These are phyloP conservation scores for Timandra comae DNA, from an alignment of 2,888 invertebrate genomes.

Conservation along the genomic window DNA sequence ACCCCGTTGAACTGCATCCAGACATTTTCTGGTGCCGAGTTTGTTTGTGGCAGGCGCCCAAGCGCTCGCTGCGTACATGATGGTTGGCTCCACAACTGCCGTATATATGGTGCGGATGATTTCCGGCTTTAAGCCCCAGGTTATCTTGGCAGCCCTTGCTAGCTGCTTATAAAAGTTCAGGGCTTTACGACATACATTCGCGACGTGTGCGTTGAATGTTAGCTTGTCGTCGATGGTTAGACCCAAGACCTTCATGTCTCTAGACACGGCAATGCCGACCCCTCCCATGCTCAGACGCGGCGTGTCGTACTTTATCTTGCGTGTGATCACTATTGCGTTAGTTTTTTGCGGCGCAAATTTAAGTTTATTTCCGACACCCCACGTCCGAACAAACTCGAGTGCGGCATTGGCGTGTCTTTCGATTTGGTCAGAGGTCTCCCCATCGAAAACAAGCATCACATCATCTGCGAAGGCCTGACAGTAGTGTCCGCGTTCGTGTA, in stretches of 20 bases:
- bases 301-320: neutral
- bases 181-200: no score
- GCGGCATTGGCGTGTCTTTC: constrained; percentile 10
- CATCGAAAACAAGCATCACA: constrained; percentile 7
- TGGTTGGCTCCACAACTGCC: neutral
- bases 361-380: constrained; percentile 7
- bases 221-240: neutral
- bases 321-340: neutral
- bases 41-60: constrained; percentile 4
- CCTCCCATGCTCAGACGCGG: neutral
- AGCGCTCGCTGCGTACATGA: constrained; percentile 1
- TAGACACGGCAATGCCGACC: no score
- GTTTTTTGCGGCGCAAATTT: constrained; percentile 1
- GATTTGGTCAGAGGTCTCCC: constrained; percentile 5
- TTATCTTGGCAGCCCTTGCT: no score
- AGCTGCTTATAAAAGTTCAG: no score
- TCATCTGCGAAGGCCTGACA: constrained; percentile 16
- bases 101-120: no score
- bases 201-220: neutral
- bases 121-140: no score
- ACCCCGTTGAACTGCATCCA: constrained; percentile 1
- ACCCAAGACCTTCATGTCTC: neutral
- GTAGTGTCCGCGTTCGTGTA: neutral
- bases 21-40: neutral
- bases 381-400: constrained; percentile 9